These are phyloP conservation scores for Ethmia dodecea DNA, from an alignment of 2,888 invertebrate genomes.

Conservation along the genomic window DNA sequence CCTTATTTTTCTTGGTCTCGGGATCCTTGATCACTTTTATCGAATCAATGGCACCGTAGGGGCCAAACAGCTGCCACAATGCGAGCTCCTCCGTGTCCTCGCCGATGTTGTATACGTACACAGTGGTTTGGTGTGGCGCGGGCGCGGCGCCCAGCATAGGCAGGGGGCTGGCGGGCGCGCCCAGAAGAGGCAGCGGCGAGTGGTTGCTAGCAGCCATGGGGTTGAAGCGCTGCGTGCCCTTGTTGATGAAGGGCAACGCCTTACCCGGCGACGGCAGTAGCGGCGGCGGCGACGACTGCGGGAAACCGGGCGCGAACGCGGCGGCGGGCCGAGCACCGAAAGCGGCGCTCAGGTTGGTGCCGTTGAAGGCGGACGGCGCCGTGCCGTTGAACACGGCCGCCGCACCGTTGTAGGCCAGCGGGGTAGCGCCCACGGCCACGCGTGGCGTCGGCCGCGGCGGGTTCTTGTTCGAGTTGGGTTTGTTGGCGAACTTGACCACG, in stretches of 20 bases:
- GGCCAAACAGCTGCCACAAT: conserved; percentile 73
- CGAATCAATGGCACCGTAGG: conserved; percentile 73
- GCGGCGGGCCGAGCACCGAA: conserved; percentile 57
- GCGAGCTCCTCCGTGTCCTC: conserved; percentile 74
- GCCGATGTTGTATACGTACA: conserved; percentile 74
- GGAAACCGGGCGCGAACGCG: conserved; percentile 58
- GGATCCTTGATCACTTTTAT: conserved; percentile 76
- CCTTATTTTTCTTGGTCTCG: conserved; percentile 75
- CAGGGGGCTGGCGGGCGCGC: conserved; percentile 65
- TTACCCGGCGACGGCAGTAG: conserved; percentile 70
- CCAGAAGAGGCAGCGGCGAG: conserved; percentile 60
- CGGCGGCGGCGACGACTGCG: conserved; percentile 67
- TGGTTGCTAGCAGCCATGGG: conserved; percentile 70
- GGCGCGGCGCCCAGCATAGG: conserved; percentile 58
- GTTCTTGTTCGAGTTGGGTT: conserved; percentile 63
- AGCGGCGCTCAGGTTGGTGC: conserved; percentile 52
- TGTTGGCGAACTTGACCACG: conserved; percentile 71
- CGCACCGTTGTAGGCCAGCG: conserved; percentile 60
- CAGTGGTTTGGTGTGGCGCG: conserved; percentile 67
- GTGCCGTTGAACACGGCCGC: conserved; percentile 58
- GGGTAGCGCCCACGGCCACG: conserved; percentile 39
- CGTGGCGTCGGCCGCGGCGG: conserved; percentile 56
- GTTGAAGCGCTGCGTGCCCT: conserved; percentile 71
- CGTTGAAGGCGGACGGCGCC: conserved; percentile 55
- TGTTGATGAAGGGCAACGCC: conserved; percentile 71